phyloP scores from a whole-genome alignment of 53 echinoderm and acorn worm genomes.

The Mesocentrotus franciscanus region DNA sequence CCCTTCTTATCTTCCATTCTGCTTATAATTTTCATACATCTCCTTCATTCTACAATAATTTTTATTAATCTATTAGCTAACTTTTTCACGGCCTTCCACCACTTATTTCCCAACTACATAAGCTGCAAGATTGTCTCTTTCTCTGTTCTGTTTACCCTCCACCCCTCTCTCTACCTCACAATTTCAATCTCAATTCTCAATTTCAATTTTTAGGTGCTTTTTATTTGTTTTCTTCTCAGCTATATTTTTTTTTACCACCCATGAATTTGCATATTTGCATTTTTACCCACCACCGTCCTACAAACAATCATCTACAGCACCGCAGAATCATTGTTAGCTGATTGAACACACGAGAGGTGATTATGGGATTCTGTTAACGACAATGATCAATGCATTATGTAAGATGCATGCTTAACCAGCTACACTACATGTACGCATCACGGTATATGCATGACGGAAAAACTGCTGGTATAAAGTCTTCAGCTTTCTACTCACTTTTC shows the following conservation, averaged over 20 bases:
- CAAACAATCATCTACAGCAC: background rate
- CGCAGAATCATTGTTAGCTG: background rate
- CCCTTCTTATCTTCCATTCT: too few relatives aligned
- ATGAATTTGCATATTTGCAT: background rate
- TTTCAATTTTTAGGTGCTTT: background rate
- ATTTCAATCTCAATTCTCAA: too few relatives aligned
- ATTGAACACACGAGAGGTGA: background rate
- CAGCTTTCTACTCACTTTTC: conserved; percentile 25
- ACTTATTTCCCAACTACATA: too few relatives aligned
- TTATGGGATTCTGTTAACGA: background rate
- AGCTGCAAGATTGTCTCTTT: background rate
- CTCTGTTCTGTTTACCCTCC: background rate
- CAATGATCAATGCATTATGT: conserved; percentile 17
- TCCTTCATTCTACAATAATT: background rate
- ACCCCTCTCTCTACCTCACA: background rate
- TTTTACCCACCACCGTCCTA: background rate
- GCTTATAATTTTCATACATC: too few relatives aligned
- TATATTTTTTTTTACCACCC: background rate
- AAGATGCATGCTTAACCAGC: conserved; percentile 20
- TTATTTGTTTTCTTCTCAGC: background rate
- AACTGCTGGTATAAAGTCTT: background rate
- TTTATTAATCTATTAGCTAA: background rate
- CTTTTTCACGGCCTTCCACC: background rate
- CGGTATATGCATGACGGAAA: background rate
- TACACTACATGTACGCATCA: conserved; percentile 22